Conservation (phyloP, 1,140 invertebrate species). For the Nautilus pompilius region DNA sequence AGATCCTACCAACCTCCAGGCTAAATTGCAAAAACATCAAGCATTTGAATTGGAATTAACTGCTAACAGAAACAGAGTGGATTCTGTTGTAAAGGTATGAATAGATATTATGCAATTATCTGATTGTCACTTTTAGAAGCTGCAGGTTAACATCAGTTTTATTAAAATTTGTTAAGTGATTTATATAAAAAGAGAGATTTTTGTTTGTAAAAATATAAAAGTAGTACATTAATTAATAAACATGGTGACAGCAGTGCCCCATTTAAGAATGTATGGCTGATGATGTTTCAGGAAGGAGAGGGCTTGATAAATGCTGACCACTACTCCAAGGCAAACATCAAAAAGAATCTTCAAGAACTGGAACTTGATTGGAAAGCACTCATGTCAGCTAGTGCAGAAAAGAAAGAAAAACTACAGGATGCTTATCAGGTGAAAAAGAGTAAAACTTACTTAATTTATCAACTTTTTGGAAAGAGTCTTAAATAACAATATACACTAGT, state of each 20-base stretch:
- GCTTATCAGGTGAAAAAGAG: conserved; percentile 59
- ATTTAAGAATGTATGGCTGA: no score
- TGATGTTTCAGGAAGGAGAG: conserved; percentile 63
- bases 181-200: neutral
- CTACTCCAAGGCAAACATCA: conserved; percentile 72
- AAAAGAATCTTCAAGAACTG: conserved; percentile 81
- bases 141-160: no score
- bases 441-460: neutral
- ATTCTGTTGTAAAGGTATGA: conserved; percentile 76
- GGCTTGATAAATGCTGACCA: conserved; percentile 73
- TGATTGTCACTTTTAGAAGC: no score
- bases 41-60: conserved; percentile 73
- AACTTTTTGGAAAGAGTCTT: no score
- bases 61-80: conserved; percentile 72
- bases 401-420: conserved; percentile 83
- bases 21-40: conserved; percentile 98
- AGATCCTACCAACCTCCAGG: conserved; percentile 59
- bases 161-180: neutral
- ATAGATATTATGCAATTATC: no score
- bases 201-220: no score
- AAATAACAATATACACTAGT: no score
- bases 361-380: conserved; percentile 87
- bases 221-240: no score
- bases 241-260: no score
- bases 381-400: conserved; percentile 84